A percentile compares a stretch with the other conserved stretches of the same genome.
Conservation (phyloP, 2,113 vertebrate genomes). For the Ptilorrhoa leucosticta region DNA sequence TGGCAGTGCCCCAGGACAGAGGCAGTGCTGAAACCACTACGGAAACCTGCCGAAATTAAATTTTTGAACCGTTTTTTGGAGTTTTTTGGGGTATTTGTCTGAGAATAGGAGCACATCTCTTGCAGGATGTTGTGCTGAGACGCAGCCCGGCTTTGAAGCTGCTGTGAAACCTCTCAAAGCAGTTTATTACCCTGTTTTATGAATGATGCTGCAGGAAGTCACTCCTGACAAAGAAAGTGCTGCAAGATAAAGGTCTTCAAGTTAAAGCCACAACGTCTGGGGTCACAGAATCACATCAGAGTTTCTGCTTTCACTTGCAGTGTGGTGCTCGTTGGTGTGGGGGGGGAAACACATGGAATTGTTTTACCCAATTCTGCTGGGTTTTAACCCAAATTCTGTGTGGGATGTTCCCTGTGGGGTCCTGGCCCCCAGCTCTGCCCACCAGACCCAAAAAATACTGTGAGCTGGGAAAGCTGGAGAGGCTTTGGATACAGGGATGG, state of each 20-base stretch:
- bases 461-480: background rate
- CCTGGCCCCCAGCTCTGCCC: background rate
- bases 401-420: fast-evolving
- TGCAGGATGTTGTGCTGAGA: fast-evolving
- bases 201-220: background rate
- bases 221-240: background rate
- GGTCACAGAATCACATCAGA: background rate
- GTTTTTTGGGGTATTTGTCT: background rate
- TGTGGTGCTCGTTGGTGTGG: fast-evolving
- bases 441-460: background rate
- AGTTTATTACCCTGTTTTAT: fast-evolving
- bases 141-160: background rate
- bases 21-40: fast-evolving
- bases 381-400: background rate
- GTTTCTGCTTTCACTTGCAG: background rate
- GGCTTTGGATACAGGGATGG: background rate
- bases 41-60: background rate
- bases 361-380: fast-evolving
- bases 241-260: background rate
- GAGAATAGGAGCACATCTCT: fast-evolving
- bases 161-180: background rate
- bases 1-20: background rate
- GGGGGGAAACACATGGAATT: fast-evolving
- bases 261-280: background rate
- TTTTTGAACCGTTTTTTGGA: background rate